Base-by-base conservation (phyloP, 2,797 vertebrate species). In the Micrastur ruficollis region DNA sequence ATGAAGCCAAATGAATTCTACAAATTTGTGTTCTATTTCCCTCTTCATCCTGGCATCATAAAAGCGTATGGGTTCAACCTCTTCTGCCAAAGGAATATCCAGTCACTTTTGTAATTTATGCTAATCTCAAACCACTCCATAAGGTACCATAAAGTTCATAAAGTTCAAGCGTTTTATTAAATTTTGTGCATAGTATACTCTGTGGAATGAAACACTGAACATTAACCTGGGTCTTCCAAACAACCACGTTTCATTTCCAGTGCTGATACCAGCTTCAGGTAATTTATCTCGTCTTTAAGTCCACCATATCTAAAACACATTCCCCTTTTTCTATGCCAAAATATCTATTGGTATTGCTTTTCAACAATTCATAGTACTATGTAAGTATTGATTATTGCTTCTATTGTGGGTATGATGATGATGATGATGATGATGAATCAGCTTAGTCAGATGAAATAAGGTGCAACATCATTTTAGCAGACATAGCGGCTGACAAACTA, bases 41-140 rank as follows among this genome's bases (percentile, higher is more conserved):
- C 23, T 27, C 49, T 50, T 86, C 65, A 89, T 91, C 58, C 14
- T 80, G 31, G 19, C 4, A 92, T 13, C 13, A 19, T 38, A 55
- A 72, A 95, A 83, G 4, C 16, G 17, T 12, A 26, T 11, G 3
- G 3, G 3, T 50, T 59, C 42, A 73, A 29, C 6, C 50, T 22
- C 29, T 82, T 84, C 32, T 72, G 27, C 31, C 14, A 40, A 59
- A 81, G 66, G 6, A 47, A 50, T 26, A 65, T 50, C 19, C 4
- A 4, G 8, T 55, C 29, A 50, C 17, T 96, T 96, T 91, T 67
- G 56, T 65, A 83, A 65, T 87, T 94, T 89, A 53, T 85, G 26
- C 34, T 90, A 59, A 76, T 62, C 17, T 81, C 11, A 56, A 27
- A 47, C 2, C 16, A n/a, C 7, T 65, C 15, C 47, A 9, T 25